Conservation (phyloP, 2,797 vertebrate species). For the Okamejei kenojei region DNA sequence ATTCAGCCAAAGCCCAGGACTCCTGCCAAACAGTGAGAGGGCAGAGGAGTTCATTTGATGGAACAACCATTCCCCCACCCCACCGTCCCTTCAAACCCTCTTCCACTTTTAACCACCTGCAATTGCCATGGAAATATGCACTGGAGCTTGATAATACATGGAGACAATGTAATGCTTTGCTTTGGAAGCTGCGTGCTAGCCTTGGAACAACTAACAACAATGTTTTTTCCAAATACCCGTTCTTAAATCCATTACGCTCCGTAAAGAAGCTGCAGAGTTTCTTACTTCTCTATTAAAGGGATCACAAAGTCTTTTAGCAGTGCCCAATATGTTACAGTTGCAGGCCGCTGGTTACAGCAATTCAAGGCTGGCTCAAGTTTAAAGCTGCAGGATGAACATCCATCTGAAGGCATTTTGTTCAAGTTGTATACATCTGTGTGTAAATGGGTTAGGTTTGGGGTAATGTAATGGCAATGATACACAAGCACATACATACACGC, state of each 20-base stretch:
- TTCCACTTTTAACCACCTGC: background rate
- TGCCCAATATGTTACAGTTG: background rate
- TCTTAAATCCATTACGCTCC: background rate
- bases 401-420: slow-evolving; percentile 34
- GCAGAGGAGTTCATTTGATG: background rate
- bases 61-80: background rate
- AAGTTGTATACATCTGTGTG: background rate
- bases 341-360: background rate
- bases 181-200: background rate
- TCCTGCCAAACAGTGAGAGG: too few relatives aligned
- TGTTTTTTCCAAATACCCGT: background rate
- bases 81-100: background rate
- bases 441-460: background rate
- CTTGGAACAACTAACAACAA: background rate
- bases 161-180: background rate
- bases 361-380: background rate
- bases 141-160: background rate
- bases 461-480: too few relatives aligned
- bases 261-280: background rate
- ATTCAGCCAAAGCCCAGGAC: background rate
- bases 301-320: background rate
- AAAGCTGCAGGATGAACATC: slow-evolving; percentile 23
- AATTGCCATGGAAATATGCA: background rate
- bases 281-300: background rate
- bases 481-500: background rate